Percentiles rank a stretch among this genome's conserved stretches.
Conservation (phyloP, 2,797 vertebrate species). For the Sebastes miniatus region DNA sequence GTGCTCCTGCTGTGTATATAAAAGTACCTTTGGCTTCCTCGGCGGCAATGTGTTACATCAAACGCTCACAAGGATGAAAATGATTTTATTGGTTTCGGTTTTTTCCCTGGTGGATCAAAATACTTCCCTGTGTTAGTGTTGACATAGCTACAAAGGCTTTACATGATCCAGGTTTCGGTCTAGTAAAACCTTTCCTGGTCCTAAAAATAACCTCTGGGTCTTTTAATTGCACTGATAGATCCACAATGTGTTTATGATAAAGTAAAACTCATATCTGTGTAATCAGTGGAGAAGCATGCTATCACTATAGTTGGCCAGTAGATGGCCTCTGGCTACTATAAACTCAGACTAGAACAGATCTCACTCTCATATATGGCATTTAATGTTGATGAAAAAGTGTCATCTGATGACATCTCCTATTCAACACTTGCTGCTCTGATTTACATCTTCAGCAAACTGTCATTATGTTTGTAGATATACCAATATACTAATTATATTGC, state of each 20-base stretch:
- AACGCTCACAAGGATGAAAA: neutral
- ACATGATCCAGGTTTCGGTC: neutral
- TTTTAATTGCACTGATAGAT: neutral
- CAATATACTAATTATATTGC: neutral
- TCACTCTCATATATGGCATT: neutral
- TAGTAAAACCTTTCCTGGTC: neutral
- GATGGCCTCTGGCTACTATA: conserved; percentile 47
- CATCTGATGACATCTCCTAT: too few relatives aligned
- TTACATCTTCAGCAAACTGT: neutral
- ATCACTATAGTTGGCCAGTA: conserved; percentile 42
- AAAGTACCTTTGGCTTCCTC: neutral
- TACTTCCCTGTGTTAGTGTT: neutral
- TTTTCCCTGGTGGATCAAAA: neutral
- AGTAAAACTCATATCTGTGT: neutral
- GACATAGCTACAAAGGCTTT: neutral
- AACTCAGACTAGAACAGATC: neutral
- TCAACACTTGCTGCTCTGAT: neutral
- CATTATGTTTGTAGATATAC: neutral
- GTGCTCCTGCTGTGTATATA: neutral
- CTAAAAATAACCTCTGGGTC: neutral
- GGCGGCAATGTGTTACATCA: neutral
- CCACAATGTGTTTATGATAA: neutral
- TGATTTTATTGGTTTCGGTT: neutral
- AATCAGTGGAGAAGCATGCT: neutral
- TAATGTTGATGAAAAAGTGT: neutral